Conservation (phyloP, 1,140 invertebrate species). For the Antheraea mylitta region DNA sequence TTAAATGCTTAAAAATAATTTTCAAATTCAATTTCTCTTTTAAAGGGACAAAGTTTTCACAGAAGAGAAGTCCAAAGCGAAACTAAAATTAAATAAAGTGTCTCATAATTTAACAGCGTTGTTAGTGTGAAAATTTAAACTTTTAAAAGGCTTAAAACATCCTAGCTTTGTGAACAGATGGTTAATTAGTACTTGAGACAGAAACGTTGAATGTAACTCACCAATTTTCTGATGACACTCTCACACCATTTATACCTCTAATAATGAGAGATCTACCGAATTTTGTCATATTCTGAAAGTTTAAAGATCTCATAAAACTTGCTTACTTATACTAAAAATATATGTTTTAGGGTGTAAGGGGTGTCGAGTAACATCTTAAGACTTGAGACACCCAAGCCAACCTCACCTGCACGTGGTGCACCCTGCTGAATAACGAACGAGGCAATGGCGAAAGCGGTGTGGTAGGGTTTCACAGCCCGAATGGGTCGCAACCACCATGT, state of each 20-base stretch:
- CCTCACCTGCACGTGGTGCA: too few species aligned
- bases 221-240: not conserved
- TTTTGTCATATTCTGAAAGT: not conserved
- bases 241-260: not conserved
- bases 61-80: not conserved
- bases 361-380: too few species aligned
- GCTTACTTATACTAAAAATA: not conserved
- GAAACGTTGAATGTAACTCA: conserved; percentile 1
- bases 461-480: too few species aligned
- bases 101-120: not conserved
- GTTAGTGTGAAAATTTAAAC: not conserved
- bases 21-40: not conserved
- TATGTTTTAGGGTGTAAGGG: too few species aligned
- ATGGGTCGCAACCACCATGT: too few species aligned
- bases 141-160: not conserved
- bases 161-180: not conserved
- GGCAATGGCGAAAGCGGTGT: too few species aligned
- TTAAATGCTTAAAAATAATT: not conserved
- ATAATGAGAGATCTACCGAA: not conserved
- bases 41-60: not conserved
- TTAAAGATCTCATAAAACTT: not conserved
- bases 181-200: not conserved
- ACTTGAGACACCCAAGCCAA: too few species aligned
- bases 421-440: too few species aligned
- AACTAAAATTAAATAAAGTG: conserved; percentile 1